Conservation (phyloP, 2,888 invertebrate genomes). For the Minunthozetes semirufus region DNA sequence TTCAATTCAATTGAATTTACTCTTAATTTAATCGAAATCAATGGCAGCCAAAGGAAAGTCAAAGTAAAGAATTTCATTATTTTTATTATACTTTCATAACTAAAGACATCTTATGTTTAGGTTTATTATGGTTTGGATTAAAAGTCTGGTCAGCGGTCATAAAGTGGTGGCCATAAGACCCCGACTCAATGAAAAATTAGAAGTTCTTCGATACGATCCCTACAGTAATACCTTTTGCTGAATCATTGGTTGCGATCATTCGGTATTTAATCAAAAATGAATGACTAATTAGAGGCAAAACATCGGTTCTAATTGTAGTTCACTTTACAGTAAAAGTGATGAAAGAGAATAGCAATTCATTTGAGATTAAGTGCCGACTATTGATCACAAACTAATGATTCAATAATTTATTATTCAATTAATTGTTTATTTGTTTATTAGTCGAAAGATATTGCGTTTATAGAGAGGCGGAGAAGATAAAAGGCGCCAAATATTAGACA, state of each 20-base stretch:
- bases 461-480: slow-evolving; percentile 67
- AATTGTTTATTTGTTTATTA: slow-evolving; percentile 46
- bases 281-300: too few relatives aligned
- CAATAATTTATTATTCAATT: slow-evolving; percentile 35
- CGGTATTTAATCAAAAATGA: too few relatives aligned
- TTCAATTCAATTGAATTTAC: too few relatives aligned
- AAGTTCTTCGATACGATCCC: slow-evolving; percentile 67
- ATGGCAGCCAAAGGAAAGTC: slow-evolving; percentile 37
- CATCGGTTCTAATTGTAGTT: too few relatives aligned
- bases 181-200: slow-evolving; percentile 68
- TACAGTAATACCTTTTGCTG: slow-evolving; percentile 55
- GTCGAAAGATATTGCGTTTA: slow-evolving; percentile 62
- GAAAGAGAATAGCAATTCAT: too few relatives aligned
- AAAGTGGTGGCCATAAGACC: slow-evolving; percentile 60
- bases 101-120: too few relatives aligned
- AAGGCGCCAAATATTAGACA: slow-evolving; percentile 55
- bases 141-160: slow-evolving; percentile 72
- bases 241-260: too few relatives aligned
- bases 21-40: neutral
- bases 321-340: too few relatives aligned
- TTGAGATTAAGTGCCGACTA: too few relatives aligned
- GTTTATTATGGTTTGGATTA: slow-evolving; percentile 66
- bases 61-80: slow-evolving; percentile 30
- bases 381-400: too few relatives aligned
- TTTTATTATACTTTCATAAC: too few relatives aligned